Base-by-base conservation (phyloP, 1,140 invertebrate genomes). In the Bombus cullumanus region DNA sequence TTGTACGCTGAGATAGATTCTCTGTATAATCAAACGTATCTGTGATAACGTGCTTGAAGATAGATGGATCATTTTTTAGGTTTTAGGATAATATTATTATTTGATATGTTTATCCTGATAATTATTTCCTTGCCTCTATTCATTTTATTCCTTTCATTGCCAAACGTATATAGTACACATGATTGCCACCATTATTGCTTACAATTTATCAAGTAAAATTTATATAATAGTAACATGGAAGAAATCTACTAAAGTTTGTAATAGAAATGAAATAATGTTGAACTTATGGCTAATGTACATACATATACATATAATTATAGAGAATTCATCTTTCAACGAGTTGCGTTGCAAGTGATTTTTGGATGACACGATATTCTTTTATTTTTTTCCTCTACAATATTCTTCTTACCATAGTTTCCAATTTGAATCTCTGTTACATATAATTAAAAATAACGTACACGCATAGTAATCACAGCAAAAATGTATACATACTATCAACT, bases 1-100 rank as follows among this genome's bases (percentile, higher is more conserved):
- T 77, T 66, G 59, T 76, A 83, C 34, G 71, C 25, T 31, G 34
- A 75, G 57, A 43, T 59, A 39, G 2, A 81, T 39, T 66, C 41
- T 75, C 57, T 59, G 39, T 31, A 59, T n/a, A n/a, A 34, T 82
- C 39, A 64, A 73, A 75, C 22, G 25, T 69, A 31, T 71, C 3
- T n/a, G 9, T 41, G 22, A n/a, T 3, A 43, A 5, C 43, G 12
- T 13, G 15, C 71, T 84, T 12, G 66, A 84, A 79, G 59, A 66
- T 43, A 82, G 75, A 59, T 84, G 66, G 75, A 57, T 62, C 64
- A 10, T 41, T 62, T 41, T 28, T 25, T 31, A 22, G 18, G 13
- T 39, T 13, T 62, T 62, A 53, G 15, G 41, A 41, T 22, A 47
- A 69, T 39, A 22, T 68, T 68, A 34, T 6, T 68, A 53, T 22